Percentiles rank a stretch among this genome's conserved stretches.
Evolutionary conservation across 2,888 invertebrate species (phyloP).

Genomic region (Panzeria rudis): DNA sequence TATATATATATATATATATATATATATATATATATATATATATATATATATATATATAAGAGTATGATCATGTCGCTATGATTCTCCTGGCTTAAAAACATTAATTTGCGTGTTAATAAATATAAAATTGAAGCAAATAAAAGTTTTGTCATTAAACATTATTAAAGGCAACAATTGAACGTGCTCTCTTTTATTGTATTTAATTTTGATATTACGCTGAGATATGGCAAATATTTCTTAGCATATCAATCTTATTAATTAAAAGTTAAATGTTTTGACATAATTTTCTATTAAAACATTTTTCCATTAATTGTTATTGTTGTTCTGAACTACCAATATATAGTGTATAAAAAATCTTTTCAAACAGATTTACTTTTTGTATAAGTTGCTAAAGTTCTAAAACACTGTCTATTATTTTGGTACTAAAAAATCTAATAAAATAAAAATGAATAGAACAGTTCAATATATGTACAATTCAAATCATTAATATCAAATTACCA

Average conservation of each 20-base stretch:
- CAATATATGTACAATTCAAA: too few species aligned
- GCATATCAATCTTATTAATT: not conserved
- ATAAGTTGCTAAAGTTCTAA: not conserved
- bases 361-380: not conserved
- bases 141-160: not conserved
- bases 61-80: too few species aligned
- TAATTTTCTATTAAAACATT: not conserved
- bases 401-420: not conserved
- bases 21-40: too few species aligned
- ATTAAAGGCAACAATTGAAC: not conserved
- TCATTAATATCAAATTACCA: too few species aligned
- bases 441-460: not conserved
- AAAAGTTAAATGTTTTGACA: not conserved
- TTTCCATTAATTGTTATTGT: not conserved
- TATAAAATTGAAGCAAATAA: not conserved
- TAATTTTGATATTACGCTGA: not conserved
- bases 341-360: too few species aligned
- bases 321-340: too few species aligned
- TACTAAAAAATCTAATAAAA: not conserved
- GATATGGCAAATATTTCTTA: not conserved
- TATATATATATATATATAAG: too few species aligned
- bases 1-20: too few species aligned
- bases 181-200: not conserved
- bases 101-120: too few species aligned
- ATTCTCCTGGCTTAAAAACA: too few species aligned